Evolutionary conservation across 2,888 invertebrate species (phyloP).

Genomic region (Gari tellinella): DNA sequence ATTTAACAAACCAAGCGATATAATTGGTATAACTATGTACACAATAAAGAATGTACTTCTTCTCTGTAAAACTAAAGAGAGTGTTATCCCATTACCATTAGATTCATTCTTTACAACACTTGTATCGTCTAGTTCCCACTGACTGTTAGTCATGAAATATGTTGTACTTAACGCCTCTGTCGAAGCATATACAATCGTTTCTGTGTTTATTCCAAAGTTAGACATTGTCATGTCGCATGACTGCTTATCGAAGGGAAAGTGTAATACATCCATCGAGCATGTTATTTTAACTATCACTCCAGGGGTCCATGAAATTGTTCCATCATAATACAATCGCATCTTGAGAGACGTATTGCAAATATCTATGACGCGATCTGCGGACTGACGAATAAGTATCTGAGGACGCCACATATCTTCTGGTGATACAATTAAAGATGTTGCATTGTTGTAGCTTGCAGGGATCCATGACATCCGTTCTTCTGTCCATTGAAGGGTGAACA

Average conservation of each 20-base stretch:
- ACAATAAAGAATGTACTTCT: constrained; percentile 28
- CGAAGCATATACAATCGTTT: too few relatives aligned
- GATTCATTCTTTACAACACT: background rate
- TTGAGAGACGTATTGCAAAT: constrained; percentile 15
- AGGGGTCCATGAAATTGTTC: constrained; percentile 12
- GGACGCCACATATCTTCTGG: constrained; percentile 40
- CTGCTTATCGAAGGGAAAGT: constrained; percentile 48
- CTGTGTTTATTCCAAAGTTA: too few relatives aligned
- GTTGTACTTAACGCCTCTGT: too few relatives aligned
- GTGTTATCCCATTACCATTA: background rate
- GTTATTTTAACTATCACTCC: constrained; percentile 23
- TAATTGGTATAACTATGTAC: constrained; percentile 45
- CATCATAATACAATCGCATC: constrained; percentile 13
- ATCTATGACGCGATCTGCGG: constrained; percentile 1
- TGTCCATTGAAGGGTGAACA: constrained; percentile 13
- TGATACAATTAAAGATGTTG: constrained; percentile 6
- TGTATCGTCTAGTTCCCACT: constrained; percentile 16
- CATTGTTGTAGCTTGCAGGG: constrained; percentile 8
- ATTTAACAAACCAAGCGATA: constrained; percentile 32
- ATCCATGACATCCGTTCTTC: constrained; percentile 43
- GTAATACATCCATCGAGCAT: constrained; percentile 39
- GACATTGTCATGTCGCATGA: constrained; percentile 20
- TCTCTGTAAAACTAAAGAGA: constrained; percentile 22
- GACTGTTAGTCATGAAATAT: constrained; percentile 27
- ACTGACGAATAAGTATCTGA: constrained; percentile 16